phyloP scores from a whole-genome alignment of 2,797 vertebrate species.

The Lophotriccus pileatus region DNA sequence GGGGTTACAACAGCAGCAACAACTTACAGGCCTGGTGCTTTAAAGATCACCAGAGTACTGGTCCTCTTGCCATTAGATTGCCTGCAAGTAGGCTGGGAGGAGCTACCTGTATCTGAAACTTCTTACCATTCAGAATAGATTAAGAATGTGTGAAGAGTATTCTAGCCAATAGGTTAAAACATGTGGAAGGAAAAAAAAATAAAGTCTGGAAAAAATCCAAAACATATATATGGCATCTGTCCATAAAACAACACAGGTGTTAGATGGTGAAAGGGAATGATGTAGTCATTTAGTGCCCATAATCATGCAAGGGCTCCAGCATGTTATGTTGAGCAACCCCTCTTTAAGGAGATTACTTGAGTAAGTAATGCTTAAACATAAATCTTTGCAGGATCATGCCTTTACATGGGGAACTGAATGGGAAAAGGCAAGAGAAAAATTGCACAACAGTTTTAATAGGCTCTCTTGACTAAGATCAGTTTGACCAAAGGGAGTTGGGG shows the following conservation, averaged over 20 bases:
- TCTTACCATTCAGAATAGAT: background rate
- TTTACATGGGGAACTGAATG: background rate
- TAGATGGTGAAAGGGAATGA: background rate
- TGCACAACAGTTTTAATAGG: background rate
- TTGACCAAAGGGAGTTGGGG: background rate
- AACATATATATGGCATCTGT: background rate
- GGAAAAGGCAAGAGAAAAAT: background rate
- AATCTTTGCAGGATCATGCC: background rate
- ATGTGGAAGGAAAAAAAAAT: background rate
- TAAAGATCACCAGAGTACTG: background rate
- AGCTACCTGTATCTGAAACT: background rate
- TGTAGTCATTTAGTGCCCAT: background rate
- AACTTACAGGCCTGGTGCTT: conserved; percentile 17
- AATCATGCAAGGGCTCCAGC: background rate
- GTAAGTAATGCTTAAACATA: background rate
- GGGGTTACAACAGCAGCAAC: conserved; percentile 18
- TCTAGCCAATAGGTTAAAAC: background rate
- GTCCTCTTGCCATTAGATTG: background rate
- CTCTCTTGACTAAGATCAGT: background rate
- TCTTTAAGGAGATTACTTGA: background rate
- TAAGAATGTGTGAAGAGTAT: background rate
- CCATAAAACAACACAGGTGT: conserved; percentile 10
- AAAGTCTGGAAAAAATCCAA: background rate
- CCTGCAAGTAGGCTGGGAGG: background rate
- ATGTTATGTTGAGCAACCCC: background rate